Base-by-base conservation (phyloP, 2,888 invertebrate species). In the Ormyrus rosae region DNA sequence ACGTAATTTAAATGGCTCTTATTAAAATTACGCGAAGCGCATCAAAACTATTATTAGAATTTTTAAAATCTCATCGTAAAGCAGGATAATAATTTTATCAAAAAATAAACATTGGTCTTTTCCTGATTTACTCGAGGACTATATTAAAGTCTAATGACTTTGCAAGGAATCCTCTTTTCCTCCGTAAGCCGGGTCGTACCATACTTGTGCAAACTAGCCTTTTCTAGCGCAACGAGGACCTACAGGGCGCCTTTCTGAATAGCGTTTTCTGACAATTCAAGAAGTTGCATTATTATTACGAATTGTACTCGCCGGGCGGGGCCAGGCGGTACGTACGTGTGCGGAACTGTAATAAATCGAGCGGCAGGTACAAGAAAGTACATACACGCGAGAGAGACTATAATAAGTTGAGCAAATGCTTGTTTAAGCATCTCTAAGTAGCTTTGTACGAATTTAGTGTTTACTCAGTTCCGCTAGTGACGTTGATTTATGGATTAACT, bases 401-500 rank as follows among this genome's bases (percentile, higher is more conserved):
- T 76, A 68, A 72, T 56, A 76, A 79, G 53, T 79, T 60, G 69
- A 60, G 65, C 69, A 63, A 80, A 69, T 71, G 67, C 60, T 73
- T 72, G 71, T 56, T 81, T 72, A 64, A 76, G 76, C 76, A 64
- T 58, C 64, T 78, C 68, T 68, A 81, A 74, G 69, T 63, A 81
- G 76, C 75, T 81, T 78, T 76, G 55, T 68, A 60, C 55, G 45
- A 69, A 81, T 71, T 75, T 72, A 63, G 51, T 55, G 76, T 73
- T 82, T 77, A 51, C 68, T 76, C 61, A 51, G 64, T 61, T 58
- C n/a, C 69, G 53, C 56, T 81, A 71, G 63, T 68, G 48, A 13
- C 65, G 58, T 61, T 75, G 71, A 71, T 72, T 78, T 72, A 78
- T 50, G 78, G 65, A 65, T 58, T 48, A 77, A 82, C 82, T 82